Evolutionary conservation across 2,113 vertebrate species (phyloP).

Genomic region (Coturnix japonica): DNA sequence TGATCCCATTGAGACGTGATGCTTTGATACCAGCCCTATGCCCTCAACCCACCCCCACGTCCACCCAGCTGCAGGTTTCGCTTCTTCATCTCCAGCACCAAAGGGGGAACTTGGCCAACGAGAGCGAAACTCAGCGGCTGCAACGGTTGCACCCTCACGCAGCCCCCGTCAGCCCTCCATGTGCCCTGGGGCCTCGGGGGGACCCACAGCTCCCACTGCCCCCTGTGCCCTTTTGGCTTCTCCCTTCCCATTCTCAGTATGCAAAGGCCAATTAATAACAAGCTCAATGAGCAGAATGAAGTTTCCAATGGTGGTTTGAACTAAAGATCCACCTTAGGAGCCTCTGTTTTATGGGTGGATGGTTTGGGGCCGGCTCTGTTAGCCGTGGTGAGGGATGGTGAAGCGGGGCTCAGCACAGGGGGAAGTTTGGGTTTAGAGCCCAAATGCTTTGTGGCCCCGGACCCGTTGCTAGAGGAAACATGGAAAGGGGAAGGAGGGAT

Average conservation of each 20-base stretch:
- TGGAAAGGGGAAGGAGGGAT: constrained; percentile 59
- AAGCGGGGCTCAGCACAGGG: rapidly evolving
- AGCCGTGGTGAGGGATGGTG: too few relatives aligned
- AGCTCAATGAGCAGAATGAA: background rate
- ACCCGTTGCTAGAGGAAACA: constrained; percentile 52
- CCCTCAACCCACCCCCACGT: background rate
- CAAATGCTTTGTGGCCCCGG: background rate
- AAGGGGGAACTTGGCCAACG: constrained; percentile 77
- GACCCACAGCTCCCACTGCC: too few relatives aligned
- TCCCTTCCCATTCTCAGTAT: background rate
- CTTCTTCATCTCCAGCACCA: constrained; percentile 75
- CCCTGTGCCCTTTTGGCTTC: too few relatives aligned
- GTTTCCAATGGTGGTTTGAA: background rate
- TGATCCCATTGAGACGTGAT: too few relatives aligned
- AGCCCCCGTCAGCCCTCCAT: background rate
- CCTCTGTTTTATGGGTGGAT: too few relatives aligned
- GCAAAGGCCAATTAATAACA: background rate
- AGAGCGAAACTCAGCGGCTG: constrained; percentile 71
- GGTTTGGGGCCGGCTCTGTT: too few relatives aligned
- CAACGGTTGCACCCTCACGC: constrained; percentile 63
- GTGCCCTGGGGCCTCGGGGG: background rate
- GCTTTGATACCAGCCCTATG: too few relatives aligned
- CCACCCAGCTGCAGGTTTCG: constrained; percentile 82
- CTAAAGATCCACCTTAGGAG: too few relatives aligned
- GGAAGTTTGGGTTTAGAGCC: background rate